Base-by-base conservation (phyloP, 2,113 vertebrate species). In the Phoenicopterus ruber region DNA sequence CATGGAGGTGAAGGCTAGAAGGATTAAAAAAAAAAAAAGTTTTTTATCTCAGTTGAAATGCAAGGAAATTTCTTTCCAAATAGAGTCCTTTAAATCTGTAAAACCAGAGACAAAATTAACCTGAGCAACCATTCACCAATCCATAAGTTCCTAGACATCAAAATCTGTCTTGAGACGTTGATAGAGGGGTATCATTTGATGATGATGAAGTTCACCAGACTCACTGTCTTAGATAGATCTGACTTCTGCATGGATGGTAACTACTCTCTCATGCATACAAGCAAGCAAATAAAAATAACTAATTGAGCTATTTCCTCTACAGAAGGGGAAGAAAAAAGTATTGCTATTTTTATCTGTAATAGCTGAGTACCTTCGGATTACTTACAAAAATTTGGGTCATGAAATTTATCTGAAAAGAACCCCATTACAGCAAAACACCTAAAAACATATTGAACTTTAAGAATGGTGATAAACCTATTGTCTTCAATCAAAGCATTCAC, bases 281-380 rank as follows among this genome's bases (percentile, higher is more conserved):
- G 19, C 44, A 93, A 92, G 61, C 22, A 92, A 90, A 83, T 86
- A 92, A 94, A 96, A 94, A 95, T 86, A 97, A 69, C 47, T 90
- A 93, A 94, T 91, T 84, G 76, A 95, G 80, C 80, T 88, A 90
- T 90, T 96, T 96, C 82, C 72, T 79, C 66, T 57, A 76, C 61
- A 82, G 77, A 96, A 91, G 81, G 4, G 28, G 40, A 94, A 92
- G 71, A 88, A 96, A 84, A 42, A 84, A 84, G 88, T 92, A 69
- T 49, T 96, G 42, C 70, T 94, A 82, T 93, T 89, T 96, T 96
- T 79, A 57, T 84, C 73, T 72, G 22, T 57, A 65, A 49, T 82
- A 71, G 77, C 57, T 91, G 52, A 95, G 52, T 63, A 88, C 57
- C 59, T 88, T 92, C 83, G 92, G 70, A 92, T 86, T 72, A 79